A percentile compares a stretch with the other conserved stretches of the same genome.
phyloP scores from a whole-genome alignment of 2,888 invertebrate genomes.

The Margaritifera margaritifera region DNA sequence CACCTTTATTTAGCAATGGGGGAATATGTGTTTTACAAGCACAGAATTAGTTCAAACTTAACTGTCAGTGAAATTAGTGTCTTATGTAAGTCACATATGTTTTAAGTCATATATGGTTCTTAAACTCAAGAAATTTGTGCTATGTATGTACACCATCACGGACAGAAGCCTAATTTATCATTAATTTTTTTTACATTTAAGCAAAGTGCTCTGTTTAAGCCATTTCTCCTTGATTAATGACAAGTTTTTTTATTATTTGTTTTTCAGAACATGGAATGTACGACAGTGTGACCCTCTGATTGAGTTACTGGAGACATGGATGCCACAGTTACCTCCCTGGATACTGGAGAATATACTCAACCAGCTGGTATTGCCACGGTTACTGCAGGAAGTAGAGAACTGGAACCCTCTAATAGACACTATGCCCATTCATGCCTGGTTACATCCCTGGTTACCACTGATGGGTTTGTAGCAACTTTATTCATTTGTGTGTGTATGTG shows the following conservation, averaged over 20 bases:
- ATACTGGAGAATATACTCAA: slow-evolving; percentile 87
- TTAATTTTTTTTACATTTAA: not conserved
- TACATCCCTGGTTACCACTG: slow-evolving; percentile 94
- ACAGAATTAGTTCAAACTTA: too few species aligned
- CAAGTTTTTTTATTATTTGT: not conserved
- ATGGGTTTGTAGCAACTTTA: slow-evolving; percentile 74
- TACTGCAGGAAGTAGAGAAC: slow-evolving; percentile 81
- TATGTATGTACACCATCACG: not conserved
- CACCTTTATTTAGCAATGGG: too few species aligned
- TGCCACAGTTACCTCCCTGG: slow-evolving; percentile 86
- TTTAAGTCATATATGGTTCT: too few species aligned
- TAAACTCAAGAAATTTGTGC: not conserved
- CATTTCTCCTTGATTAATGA: not conserved
- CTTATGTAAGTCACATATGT: too few species aligned
- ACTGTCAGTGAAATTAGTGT: too few species aligned
- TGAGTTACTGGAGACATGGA: slow-evolving; percentile 86
- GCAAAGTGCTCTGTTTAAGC: not conserved
- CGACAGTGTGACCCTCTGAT: slow-evolving; percentile 86
- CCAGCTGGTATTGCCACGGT: slow-evolving; percentile 83
- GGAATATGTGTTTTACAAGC: too few species aligned
- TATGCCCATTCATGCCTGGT: slow-evolving; percentile 96
- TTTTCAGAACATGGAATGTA: slow-evolving; percentile 82
- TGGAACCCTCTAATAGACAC: slow-evolving; percentile 98
- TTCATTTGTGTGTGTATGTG: too few species aligned
- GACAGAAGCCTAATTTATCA: not conserved